Percentiles rank a stretch among this genome's conserved stretches.
phyloP scores from a whole-genome alignment of 2,113 vertebrate genomes.

The Pterocles burchelli region DNA sequence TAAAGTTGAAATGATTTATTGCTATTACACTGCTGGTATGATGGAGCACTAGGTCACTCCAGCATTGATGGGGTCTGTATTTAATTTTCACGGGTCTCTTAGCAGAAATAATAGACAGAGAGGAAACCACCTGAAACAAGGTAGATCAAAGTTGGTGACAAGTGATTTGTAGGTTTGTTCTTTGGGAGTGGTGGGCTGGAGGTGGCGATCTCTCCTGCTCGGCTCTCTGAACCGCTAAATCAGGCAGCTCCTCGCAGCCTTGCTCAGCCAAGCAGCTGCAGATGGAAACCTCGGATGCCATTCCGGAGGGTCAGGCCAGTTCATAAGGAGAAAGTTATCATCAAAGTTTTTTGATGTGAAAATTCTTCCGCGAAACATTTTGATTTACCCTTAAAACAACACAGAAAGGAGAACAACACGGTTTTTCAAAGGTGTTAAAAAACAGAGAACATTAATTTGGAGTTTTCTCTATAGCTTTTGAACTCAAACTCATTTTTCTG shows the following conservation, averaged over 20 bases:
- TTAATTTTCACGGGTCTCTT: slow-evolving; percentile 86
- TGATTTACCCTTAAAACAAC: not conserved
- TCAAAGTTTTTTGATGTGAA: not conserved
- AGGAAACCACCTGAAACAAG: slow-evolving; percentile 87
- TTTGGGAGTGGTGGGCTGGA: slow-evolving; percentile 67
- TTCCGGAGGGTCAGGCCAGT: not conserved
- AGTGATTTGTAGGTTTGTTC: slow-evolving; percentile 83
- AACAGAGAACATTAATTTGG: accelerated
- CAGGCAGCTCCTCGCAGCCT: slow-evolving; percentile 4
- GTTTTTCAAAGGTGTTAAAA: not conserved
- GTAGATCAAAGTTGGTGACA: slow-evolving; percentile 82
- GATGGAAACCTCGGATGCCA: slow-evolving; percentile 22
- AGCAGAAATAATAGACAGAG: slow-evolving; percentile 84
- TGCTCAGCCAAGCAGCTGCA: slow-evolving; percentile 18
- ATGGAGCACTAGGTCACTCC: slow-evolving; percentile 84
- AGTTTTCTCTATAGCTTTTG: not conserved
- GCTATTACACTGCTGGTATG: slow-evolving; percentile 82
- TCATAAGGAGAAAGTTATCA: not conserved
- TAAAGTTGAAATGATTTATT: slow-evolving; percentile 99
- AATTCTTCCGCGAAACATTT: not conserved
- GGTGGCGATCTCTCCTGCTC: slow-evolving; percentile 51
- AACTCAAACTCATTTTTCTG: not conserved
- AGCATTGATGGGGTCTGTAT: slow-evolving; percentile 81
- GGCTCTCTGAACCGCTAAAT: slow-evolving; percentile 70
- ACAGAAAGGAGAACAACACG: not conserved